These are phyloP conservation scores for Drosophila arawakana DNA, from an alignment of 1,140 invertebrate species.

Conservation along the genomic window DNA sequence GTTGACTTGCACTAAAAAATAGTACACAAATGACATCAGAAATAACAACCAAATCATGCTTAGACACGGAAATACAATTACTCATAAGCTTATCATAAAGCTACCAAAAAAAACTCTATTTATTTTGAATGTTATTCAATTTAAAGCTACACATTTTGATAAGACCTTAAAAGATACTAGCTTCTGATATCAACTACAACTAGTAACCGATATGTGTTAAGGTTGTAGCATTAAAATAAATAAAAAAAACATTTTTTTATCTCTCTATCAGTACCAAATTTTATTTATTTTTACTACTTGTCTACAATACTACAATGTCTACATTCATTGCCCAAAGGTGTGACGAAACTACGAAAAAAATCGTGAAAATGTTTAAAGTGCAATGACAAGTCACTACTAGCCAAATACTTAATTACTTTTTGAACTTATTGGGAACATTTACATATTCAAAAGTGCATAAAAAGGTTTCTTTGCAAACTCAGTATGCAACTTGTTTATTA, in stretches of 20 bases:
- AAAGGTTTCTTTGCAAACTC: neutral
- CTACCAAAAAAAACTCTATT: neutral
- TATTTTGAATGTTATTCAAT: neutral
- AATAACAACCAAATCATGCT: constrained; percentile 20
- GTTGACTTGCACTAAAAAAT: neutral
- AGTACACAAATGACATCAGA: constrained; percentile 5
- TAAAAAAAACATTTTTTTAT: constrained; percentile 2
- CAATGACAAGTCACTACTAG: constrained; percentile 2
- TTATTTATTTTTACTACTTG: neutral
- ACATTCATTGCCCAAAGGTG: neutral
- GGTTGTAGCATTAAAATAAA: constrained; percentile 3
- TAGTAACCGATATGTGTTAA: constrained; percentile 6
- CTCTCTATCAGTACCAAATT: neutral
- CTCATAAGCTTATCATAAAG: constrained; percentile 17
- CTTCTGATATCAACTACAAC: constrained; percentile 16
- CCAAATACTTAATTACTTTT: too few relatives aligned
- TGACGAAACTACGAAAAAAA: constrained; percentile 15
- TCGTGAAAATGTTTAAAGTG: constrained; percentile 21
- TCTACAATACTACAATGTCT: constrained; percentile 1
- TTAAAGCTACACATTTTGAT: neutral
- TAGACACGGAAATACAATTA: constrained; percentile 6
- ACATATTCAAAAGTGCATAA: too few relatives aligned
- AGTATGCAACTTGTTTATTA: neutral
- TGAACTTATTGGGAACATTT: too few relatives aligned
- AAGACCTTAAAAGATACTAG: constrained; percentile 19